phyloP scores from a whole-genome alignment of 2,113 vertebrate genomes.

The Ceyx melanurus region DNA sequence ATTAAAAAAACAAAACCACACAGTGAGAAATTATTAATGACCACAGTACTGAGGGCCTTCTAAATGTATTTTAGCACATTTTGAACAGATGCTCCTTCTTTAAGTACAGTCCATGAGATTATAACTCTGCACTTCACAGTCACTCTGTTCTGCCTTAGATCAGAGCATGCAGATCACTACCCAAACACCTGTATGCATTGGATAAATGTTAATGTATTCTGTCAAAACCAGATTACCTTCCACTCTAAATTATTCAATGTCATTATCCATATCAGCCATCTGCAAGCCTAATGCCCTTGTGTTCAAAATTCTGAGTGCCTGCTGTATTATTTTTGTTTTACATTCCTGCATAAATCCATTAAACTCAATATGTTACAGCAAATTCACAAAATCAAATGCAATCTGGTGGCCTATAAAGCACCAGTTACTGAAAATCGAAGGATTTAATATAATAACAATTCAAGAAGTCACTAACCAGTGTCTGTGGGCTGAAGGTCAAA shows the following conservation, averaged over 20 bases:
- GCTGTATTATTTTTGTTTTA: conserved; percentile 80
- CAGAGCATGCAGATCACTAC: background rate
- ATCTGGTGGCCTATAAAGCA: conserved; percentile 80
- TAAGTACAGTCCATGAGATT: background rate
- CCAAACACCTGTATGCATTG: conserved; percentile 63
- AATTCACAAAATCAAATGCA: conserved; percentile 80
- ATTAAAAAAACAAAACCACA: too few species aligned
- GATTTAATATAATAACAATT: conserved; percentile 73
- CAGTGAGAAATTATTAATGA: background rate
- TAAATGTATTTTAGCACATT: background rate
- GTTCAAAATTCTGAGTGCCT: conserved; percentile 62
- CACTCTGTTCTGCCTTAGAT: background rate
- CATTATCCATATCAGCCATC: conserved; percentile 75
- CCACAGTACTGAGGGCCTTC: background rate
- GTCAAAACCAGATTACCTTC: conserved; percentile 76
- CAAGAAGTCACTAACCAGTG: conserved; percentile 57
- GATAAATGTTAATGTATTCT: conserved; percentile 79
- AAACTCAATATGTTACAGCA: conserved; percentile 75
- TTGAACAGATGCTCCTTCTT: background rate
- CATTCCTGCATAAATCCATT: conserved; percentile 79
- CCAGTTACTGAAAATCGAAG: conserved; percentile 75
- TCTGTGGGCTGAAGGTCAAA: conserved; percentile 56
- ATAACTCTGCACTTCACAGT: background rate
- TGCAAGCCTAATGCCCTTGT: conserved; percentile 72
- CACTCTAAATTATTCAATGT: conserved; percentile 74